Evolutionary conservation across 2,888 invertebrate species (phyloP), one percentile per base, ranked within the genome.

Genomic region (Lagria hirta): DNA sequence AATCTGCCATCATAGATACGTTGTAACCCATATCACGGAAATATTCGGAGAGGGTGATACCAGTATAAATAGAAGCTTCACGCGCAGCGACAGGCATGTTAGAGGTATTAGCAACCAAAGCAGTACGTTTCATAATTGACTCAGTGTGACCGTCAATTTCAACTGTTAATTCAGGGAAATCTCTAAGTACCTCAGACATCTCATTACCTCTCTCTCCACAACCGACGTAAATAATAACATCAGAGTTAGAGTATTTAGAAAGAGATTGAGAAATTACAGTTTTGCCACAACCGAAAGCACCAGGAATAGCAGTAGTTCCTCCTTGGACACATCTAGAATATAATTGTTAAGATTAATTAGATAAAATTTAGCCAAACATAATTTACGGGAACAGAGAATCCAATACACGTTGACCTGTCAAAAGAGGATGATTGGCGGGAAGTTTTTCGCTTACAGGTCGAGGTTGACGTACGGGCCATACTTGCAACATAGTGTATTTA

Each of bases 81-180:
- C 99, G 87, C 73, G 99, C 99, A 65, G 99, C 99, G 51, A 99
- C 99, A 69, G 99, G 99, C 99, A 99, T 99, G 89, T 99, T 99
- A 54, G 98, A 99, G 16, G 99, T 99, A 77, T 99, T 99, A 65
- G 99, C 99, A 11, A 99, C 99, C 46, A 99, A 80, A 20, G 97
- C 92, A 2, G 99, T 99, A 74, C 99, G 88, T 78, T 97, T 98
- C 99, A 99, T 99, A 75, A 99, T 99, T 58, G 97, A 96, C 71
- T 98, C 99, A 1, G 90, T 91, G 22, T 84, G 82, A 5, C 99
- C 99, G 8, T 95, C 94, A 62, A 99, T 94, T 75, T 99, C 98
- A 63, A 97, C 92, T 0, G 92, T 86, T 69, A 99, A 77, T 78
- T 98, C 96, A 44, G 99, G 99, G 83, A 99, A 99, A 78, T 99